Percentiles rank a stretch among this genome's conserved stretches.
Evolutionary conservation across 1,140 invertebrate genomes (phyloP).

Genomic region (Aphidius ervi): DNA sequence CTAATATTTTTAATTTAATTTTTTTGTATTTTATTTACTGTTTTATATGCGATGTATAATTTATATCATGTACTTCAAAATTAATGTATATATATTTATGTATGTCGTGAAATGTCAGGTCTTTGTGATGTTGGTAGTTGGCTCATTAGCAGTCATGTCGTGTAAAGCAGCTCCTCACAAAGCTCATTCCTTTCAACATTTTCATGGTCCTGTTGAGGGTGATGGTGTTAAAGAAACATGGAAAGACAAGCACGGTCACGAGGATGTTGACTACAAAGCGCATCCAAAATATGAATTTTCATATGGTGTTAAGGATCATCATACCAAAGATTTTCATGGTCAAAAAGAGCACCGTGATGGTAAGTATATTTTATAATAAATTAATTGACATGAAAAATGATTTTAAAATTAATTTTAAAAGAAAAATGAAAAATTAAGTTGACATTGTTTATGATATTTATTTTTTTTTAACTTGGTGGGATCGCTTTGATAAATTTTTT

Average conservation of each 20-base stretch:
- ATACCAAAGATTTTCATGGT: slow-evolving; percentile 61
- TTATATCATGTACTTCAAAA: too few relatives aligned
- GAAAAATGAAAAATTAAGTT: too few relatives aligned
- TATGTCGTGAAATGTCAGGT: background rate
- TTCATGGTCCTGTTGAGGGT: slow-evolving; percentile 46
- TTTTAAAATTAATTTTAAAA: too few relatives aligned
- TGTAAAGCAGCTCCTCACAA: slow-evolving; percentile 13
- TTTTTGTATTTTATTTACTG: too few relatives aligned
- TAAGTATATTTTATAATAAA: slow-evolving; percentile 23
- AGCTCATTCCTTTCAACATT: slow-evolving; percentile 50
- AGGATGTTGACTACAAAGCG: slow-evolving; percentile 47
- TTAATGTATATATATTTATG: background rate
- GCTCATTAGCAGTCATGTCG: background rate
- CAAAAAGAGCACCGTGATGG: slow-evolving; percentile 61
- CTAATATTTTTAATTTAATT: too few relatives aligned
- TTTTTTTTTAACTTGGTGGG: background rate
- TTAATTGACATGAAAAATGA: background rate
- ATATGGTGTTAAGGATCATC: slow-evolving; percentile 61
- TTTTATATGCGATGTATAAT: too few relatives aligned
- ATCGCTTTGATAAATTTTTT: background rate
- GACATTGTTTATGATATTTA: background rate
- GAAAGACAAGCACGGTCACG: slow-evolving; percentile 42
- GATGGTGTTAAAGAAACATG: slow-evolving; percentile 40
- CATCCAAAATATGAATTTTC: slow-evolving; percentile 60
- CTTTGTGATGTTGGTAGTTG: background rate